Evolutionary conservation across 2,888 invertebrate genomes (phyloP).

Genomic region (Zele albiditarsus): DNA sequence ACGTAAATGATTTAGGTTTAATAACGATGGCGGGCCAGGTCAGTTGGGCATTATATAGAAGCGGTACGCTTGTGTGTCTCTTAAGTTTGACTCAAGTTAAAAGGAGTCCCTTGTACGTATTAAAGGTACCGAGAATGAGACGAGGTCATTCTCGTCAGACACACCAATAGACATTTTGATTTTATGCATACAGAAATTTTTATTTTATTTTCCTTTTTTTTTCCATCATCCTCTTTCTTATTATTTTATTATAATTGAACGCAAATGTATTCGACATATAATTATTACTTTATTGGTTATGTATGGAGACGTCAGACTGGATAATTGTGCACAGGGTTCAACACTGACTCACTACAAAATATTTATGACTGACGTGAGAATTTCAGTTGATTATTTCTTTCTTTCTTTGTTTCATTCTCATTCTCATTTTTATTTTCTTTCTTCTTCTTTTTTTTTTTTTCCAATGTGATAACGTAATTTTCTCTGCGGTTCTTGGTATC

Average conservation of each 20-base stretch:
- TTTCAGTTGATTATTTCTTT: not conserved
- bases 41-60: constrained; percentile 66
- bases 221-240: not conserved
- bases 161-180: not conserved
- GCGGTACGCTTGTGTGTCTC: constrained; percentile 43
- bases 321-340: not conserved
- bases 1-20: constrained; percentile 72
- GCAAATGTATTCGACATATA: not conserved
- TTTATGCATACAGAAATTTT: constrained; percentile 10
- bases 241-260: constrained; percentile 6
- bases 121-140: not conserved
- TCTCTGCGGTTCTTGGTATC: constrained; percentile 53
- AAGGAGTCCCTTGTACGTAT: not conserved
- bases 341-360: not conserved
- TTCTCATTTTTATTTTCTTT: not conserved
- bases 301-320: not conserved
- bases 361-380: constrained; percentile 7
- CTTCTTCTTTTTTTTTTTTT: constrained; percentile 20
- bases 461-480: constrained; percentile 63
- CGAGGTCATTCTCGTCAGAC: constrained; percentile 1
- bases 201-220: not conserved
- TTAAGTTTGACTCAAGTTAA: constrained; percentile 2
- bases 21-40: constrained; percentile 68
- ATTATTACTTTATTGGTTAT: not conserved
- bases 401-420: no score